Conservation (phyloP, 2,888 invertebrate species). For the Rhimphoctona megacephalus region DNA sequence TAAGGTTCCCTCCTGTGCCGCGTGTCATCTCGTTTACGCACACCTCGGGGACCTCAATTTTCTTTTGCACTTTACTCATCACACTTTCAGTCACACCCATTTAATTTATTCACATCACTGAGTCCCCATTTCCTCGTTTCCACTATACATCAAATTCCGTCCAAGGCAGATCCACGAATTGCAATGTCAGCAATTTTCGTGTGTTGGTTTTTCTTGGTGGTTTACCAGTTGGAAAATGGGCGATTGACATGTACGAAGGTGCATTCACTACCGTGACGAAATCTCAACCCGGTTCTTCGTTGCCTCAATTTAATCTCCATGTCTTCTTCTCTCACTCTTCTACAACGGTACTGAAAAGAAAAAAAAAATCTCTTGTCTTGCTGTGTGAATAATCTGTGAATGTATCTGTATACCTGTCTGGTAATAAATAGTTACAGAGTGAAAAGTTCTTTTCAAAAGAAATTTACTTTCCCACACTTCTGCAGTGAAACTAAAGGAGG, state of each 20-base stretch:
- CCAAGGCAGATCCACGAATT: constrained; percentile 33
- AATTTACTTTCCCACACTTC: neutral
- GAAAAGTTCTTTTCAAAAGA: neutral
- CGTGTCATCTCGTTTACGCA: constrained; percentile 27
- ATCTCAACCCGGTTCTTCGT: constrained; percentile 3
- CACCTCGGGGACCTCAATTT: constrained; percentile 36
- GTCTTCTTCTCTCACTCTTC: constrained; percentile 1
- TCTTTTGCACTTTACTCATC: constrained; percentile 28
- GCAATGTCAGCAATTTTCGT: neutral
- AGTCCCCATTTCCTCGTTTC: neutral
- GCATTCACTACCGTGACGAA: constrained; percentile 34
- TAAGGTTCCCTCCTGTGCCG: constrained; percentile 35
- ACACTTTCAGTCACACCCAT: neutral
- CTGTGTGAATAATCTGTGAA: constrained; percentile 46
- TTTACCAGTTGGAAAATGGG: constrained; percentile 34
- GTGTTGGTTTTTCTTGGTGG: constrained; percentile 21
- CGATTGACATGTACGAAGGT: constrained; percentile 20
- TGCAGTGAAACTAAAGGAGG: too few species aligned
- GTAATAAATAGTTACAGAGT: constrained; percentile 28
- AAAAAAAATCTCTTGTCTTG: constrained; percentile 16
- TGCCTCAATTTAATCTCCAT: constrained; percentile 29
- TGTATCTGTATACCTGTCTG: neutral
- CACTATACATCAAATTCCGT: neutral
- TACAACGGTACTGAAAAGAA: constrained; percentile 22
- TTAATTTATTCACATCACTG: neutral